Conservation (phyloP, 2,797 vertebrate genomes). For the Rhabdophis nuchalis region DNA sequence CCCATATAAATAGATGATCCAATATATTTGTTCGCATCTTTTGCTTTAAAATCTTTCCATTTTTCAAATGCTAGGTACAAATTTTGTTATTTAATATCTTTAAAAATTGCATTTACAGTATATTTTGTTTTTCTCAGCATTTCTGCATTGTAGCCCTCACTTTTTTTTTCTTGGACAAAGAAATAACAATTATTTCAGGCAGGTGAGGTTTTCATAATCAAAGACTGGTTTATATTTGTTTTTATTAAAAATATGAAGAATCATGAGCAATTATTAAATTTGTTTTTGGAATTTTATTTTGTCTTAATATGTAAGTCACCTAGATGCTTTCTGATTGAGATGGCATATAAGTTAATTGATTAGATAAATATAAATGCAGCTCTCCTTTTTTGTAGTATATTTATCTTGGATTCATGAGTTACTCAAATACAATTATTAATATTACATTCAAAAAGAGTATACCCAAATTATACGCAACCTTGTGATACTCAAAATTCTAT, state of each 20-base stretch:
- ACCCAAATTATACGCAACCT: neutral
- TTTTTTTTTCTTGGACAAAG: neutral
- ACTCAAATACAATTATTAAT: neutral
- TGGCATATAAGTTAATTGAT: neutral
- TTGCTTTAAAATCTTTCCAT: neutral
- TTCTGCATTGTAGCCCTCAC: neutral
- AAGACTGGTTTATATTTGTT: neutral
- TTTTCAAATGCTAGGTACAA: neutral
- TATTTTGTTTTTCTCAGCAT: neutral
- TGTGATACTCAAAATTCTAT: neutral
- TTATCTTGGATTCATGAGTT: neutral
- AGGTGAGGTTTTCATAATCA: neutral
- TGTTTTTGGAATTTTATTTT: neutral
- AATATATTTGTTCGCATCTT: constrained; percentile 47
- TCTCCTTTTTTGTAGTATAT: neutral
- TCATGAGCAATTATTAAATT: neutral
- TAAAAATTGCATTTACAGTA: neutral
- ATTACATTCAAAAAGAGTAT: neutral
- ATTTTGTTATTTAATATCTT: neutral
- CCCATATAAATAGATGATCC: neutral
- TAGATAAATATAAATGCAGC: neutral
- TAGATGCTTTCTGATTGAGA: neutral
- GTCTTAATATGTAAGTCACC: neutral
- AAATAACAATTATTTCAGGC: neutral
- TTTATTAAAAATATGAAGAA: neutral